phyloP scores from a whole-genome alignment of 1,140 invertebrate species.

The Drosophila guanche region DNA sequence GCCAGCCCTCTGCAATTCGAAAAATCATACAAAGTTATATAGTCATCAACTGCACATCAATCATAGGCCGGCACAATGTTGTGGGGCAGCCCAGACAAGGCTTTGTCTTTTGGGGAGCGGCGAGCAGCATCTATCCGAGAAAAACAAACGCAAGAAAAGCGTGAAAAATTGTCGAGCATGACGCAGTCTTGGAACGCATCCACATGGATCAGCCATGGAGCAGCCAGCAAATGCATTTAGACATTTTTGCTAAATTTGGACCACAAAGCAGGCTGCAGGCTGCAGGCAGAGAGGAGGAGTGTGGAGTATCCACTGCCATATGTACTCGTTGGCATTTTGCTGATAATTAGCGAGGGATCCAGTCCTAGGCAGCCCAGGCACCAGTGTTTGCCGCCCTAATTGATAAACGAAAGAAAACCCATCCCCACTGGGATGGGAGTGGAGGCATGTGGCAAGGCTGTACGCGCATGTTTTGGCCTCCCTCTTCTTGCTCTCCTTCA shows the following conservation, averaged over 20 bases:
- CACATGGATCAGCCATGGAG: slow-evolving; percentile 1
- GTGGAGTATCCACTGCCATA: slow-evolving; percentile 43
- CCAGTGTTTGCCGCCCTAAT: slow-evolving; percentile 73
- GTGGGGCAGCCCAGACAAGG: slow-evolving; percentile 31
- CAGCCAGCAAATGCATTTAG: slow-evolving; percentile 59
- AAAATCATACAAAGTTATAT: slow-evolving; percentile 81
- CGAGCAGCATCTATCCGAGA: slow-evolving; percentile 1
- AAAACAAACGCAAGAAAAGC: slow-evolving; percentile 65
- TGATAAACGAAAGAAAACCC: slow-evolving; percentile 69
- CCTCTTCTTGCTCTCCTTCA: slow-evolving; percentile 7
- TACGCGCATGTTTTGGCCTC: slow-evolving; percentile 26
- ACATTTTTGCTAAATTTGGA: slow-evolving; percentile 71
- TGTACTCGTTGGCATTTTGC: slow-evolving; percentile 68
- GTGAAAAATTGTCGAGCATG: slow-evolving; percentile 80
- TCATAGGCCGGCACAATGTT: slow-evolving; percentile 72
- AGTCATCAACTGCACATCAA: slow-evolving; percentile 81
- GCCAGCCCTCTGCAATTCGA: slow-evolving; percentile 33
- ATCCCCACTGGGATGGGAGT: no score
- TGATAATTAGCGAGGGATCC: slow-evolving; percentile 66
- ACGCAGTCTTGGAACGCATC: slow-evolving; percentile 62
- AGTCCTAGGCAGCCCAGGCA: slow-evolving; percentile 22
- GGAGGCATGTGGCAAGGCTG: slow-evolving; percentile 16
- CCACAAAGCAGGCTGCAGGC: slow-evolving; percentile 4
- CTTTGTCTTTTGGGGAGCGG: slow-evolving; percentile 37
- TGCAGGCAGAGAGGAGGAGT: neutral